Percentiles rank a stretch among this genome's conserved stretches.
phyloP scores from a whole-genome alignment of 2,797 vertebrate genomes.

The Meda fulgida region DNA sequence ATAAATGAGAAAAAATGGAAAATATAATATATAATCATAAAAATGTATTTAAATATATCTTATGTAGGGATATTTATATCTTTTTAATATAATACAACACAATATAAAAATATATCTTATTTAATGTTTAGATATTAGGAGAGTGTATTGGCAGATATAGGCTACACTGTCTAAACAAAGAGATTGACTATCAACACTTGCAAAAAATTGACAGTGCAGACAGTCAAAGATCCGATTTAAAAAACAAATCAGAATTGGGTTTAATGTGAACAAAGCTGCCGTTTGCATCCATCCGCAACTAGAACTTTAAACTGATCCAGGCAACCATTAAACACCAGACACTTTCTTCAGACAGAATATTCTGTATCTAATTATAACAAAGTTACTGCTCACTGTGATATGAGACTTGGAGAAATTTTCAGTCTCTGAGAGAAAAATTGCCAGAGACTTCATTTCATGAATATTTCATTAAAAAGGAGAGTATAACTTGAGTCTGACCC shows the following conservation, averaged over 20 bases:
- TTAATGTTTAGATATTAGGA: not conserved
- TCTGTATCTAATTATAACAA: slow-evolving; percentile 30
- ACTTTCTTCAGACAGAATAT: slow-evolving; percentile 7
- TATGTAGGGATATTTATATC: no score
- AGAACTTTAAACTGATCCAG: not conserved
- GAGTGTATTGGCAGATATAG: not conserved
- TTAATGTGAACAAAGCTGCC: not conserved
- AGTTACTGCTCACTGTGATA: slow-evolving; percentile 35
- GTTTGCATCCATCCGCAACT: not conserved
- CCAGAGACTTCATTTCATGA: slow-evolving; percentile 45
- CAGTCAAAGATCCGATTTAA: not conserved
- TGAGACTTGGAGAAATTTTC: slow-evolving; percentile 33
- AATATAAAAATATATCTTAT: not conserved
- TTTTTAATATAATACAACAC: no score
- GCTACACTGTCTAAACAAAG: not conserved
- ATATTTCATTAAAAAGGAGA: slow-evolving; percentile 54
- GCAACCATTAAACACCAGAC: slow-evolving; percentile 23
- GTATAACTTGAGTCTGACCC: slow-evolving; percentile 47
- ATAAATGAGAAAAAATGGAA: no score
- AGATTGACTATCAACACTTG: not conserved
- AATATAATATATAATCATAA: not conserved
- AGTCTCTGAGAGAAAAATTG: slow-evolving; percentile 32
- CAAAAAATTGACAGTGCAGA: not conserved
- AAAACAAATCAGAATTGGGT: not conserved
- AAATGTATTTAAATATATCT: not conserved